phyloP scores from a whole-genome alignment of 2,888 invertebrate species.

The Cephus pulcher region DNA sequence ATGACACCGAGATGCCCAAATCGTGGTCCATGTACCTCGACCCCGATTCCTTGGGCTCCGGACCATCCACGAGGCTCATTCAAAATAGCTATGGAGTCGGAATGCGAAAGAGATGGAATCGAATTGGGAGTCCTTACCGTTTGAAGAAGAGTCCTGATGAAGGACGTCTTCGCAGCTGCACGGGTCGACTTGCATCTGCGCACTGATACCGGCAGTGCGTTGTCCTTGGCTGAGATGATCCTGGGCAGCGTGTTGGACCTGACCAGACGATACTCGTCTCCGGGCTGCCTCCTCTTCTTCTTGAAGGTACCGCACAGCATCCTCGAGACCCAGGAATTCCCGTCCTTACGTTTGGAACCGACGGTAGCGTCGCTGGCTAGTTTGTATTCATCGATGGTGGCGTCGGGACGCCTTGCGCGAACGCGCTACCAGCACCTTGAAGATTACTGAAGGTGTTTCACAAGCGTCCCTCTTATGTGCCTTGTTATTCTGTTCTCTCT shows the following conservation, averaged over 20 bases:
- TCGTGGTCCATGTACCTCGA: not conserved
- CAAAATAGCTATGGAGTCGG: not conserved
- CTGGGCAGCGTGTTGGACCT: conserved; percentile 47
- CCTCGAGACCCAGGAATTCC: conserved; percentile 10
- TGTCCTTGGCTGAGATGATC: conserved; percentile 43
- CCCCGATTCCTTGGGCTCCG: not conserved
- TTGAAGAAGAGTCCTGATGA: conserved; percentile 48
- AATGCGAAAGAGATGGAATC: not conserved
- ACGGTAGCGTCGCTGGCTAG: not conserved
- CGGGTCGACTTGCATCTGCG: conserved; percentile 40
- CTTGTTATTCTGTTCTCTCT: conserved; percentile 24
- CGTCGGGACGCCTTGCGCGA: not conserved
- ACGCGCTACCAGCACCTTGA: not conserved
- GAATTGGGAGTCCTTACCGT: conserved; percentile 44
- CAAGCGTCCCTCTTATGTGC: conserved; percentile 16
- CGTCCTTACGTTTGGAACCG: not conserved
- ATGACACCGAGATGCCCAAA: not conserved
- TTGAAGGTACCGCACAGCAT: conserved; percentile 60
- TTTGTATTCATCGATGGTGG: not conserved
- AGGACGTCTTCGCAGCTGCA: conserved; percentile 32
- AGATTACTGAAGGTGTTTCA: conserved; percentile 9
- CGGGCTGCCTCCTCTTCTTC: conserved; percentile 46
- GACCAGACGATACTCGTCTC: conserved; percentile 57
- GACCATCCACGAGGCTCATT: not conserved
- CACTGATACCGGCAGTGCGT: conserved; percentile 28